Conservation (phyloP, 2,888 invertebrate genomes). For the Coecobrya sp. region DNA sequence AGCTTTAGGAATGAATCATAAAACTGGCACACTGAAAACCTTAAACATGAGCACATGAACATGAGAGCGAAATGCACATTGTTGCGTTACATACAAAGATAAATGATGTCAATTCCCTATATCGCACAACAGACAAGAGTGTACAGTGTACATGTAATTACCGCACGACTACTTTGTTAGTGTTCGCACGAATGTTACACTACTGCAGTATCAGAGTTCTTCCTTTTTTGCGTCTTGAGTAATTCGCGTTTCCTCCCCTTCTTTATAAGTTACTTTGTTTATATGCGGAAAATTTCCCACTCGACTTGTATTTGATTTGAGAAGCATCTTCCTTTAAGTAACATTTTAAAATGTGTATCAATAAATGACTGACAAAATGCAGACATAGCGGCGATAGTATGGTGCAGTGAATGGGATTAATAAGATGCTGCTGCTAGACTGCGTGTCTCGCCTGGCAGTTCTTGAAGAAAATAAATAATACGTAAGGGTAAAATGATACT, state of each 20-base stretch:
- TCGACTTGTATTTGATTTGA: neutral
- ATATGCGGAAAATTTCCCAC: conserved; percentile 48
- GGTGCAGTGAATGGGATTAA: too few species aligned
- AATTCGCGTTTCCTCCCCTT: neutral
- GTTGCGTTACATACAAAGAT: neutral
- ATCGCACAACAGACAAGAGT: neutral
- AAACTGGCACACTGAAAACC: neutral
- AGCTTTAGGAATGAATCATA: neutral
- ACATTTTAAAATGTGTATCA: neutral
- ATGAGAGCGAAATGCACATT: neutral
- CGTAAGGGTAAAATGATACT: too few species aligned
- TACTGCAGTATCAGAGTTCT: neutral
- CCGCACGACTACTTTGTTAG: neutral
- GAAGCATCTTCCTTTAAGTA: neutral
- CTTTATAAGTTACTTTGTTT: neutral
- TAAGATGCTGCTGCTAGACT: neutral
- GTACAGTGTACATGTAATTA: neutral
- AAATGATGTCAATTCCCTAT: conserved; percentile 1
- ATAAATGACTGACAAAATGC: neutral
- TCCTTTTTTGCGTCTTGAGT: neutral
- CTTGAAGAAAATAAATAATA: neutral
- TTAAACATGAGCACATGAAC: conserved; percentile 22
- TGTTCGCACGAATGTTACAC: neutral
- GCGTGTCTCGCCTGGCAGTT: neutral
- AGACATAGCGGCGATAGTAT: neutral